Evolutionary conservation across 2,888 invertebrate genomes (phyloP).

Genomic region (Arge pagana): DNA sequence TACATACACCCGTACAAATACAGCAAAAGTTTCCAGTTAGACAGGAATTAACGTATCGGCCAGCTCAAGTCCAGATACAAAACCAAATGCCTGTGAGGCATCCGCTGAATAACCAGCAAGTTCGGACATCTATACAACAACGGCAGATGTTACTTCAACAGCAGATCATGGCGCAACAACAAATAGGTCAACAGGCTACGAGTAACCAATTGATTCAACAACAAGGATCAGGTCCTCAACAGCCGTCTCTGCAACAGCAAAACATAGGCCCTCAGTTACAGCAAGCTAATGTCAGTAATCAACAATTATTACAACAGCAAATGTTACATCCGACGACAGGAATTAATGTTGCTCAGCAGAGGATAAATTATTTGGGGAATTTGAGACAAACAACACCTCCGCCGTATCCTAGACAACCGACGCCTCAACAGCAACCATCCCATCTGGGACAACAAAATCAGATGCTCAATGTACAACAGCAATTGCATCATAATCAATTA

Average conservation of each 20-base stretch:
- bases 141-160: slow-evolving; percentile 40
- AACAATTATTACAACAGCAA: slow-evolving; percentile 31
- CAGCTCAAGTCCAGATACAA: slow-evolving; percentile 39
- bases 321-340: slow-evolving; percentile 31
- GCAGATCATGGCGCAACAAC: slow-evolving; percentile 42
- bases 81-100: slow-evolving; percentile 44
- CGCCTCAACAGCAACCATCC: slow-evolving; percentile 55
- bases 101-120: slow-evolving; percentile 52
- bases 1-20: slow-evolving; percentile 37
- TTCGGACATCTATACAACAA: slow-evolving; percentile 43
- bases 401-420: slow-evolving; percentile 42
- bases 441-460: slow-evolving; percentile 44
- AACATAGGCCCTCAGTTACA: slow-evolving; percentile 32
- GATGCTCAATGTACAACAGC: slow-evolving; percentile 52
- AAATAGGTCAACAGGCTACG: slow-evolving; percentile 32
- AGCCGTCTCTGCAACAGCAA: slow-evolving; percentile 37
- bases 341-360: slow-evolving; percentile 48
- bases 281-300: slow-evolving; percentile 31
- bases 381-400: slow-evolving; percentile 45
- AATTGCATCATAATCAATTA: slow-evolving; percentile 54
- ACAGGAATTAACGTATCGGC: slow-evolving; percentile 49
- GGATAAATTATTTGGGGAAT: slow-evolving; percentile 47
- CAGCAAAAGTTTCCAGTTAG: slow-evolving; percentile 44
- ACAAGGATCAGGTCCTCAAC: slow-evolving; percentile 30
- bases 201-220: slow-evolving; percentile 32